Percentiles rank a stretch among this genome's conserved stretches.
Evolutionary conservation across 2,113 vertebrate genomes (phyloP).

Genomic region (Sceloporus undulatus): DNA sequence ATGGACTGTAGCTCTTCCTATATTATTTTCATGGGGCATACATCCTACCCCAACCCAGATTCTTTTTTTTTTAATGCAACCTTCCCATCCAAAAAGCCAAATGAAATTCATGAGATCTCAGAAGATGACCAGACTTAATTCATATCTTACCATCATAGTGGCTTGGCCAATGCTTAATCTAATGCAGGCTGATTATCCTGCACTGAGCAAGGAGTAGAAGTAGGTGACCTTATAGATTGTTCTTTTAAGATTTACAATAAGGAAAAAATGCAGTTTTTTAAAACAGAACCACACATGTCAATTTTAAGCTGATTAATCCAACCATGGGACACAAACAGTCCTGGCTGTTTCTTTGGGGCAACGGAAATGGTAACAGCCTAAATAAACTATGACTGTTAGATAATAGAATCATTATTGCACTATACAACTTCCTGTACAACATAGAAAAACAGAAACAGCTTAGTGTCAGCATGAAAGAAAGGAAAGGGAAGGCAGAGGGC

Average conservation of each 20-base stretch:
- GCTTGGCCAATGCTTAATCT: too few species aligned
- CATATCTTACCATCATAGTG: not conserved
- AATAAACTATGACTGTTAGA: slow-evolving; percentile 79
- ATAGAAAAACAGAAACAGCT: slow-evolving; percentile 72
- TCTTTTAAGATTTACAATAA: not conserved
- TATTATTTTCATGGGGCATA: not conserved
- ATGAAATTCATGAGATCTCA: not conserved
- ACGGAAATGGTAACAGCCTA: slow-evolving; percentile 75
- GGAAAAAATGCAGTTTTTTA: not conserved
- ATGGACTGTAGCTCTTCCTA: not conserved
- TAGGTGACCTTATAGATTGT: not conserved
- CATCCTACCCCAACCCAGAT: not conserved
- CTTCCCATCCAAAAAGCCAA: not conserved
- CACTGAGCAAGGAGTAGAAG: not conserved
- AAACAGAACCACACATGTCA: not conserved
- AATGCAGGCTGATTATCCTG: not conserved
- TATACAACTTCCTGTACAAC: slow-evolving; percentile 81
- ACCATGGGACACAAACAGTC: not conserved
- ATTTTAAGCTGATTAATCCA: slow-evolving; percentile 16
- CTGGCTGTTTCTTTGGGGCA: slow-evolving; percentile 63
- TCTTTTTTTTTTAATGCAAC: too few species aligned
- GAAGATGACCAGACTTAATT: not conserved
- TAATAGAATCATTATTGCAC: slow-evolving; percentile 79
- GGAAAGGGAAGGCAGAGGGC: slow-evolving; percentile 58
- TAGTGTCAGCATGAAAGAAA: slow-evolving; percentile 67